Percentiles rank a stretch among this genome's conserved stretches.
These are phyloP conservation scores for Pseudoips prasinana DNA, from an alignment of 2,888 invertebrate genomes.

Conservation along the genomic window DNA sequence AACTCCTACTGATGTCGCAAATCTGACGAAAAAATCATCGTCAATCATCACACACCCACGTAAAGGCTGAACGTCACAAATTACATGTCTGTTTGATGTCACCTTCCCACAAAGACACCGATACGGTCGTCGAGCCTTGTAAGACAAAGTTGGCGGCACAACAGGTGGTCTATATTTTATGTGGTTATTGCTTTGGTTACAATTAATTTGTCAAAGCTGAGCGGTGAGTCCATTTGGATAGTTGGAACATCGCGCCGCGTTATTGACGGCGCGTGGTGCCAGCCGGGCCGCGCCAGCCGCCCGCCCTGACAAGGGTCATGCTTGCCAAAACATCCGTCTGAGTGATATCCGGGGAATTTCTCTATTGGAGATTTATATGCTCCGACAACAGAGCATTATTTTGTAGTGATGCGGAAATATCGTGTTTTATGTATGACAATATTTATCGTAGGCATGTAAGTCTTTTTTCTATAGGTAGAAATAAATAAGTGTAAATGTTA, in stretches of 20 bases:
- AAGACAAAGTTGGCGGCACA: slow-evolving; percentile 35
- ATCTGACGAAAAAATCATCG: too few relatives aligned
- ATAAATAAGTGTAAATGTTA: too few relatives aligned
- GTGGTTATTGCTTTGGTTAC: slow-evolving; percentile 54
- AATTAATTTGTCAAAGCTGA: slow-evolving; percentile 61
- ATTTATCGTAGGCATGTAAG: slow-evolving; percentile 4
- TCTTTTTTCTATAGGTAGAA: too few relatives aligned
- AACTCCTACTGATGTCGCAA: too few relatives aligned
- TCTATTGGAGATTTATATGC: slow-evolving; percentile 47
- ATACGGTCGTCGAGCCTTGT: slow-evolving; percentile 20
- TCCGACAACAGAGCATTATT: slow-evolving; percentile 31
- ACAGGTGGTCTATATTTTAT: slow-evolving; percentile 69
- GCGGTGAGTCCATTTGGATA: slow-evolving; percentile 37
- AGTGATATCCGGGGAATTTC: slow-evolving; percentile 48
- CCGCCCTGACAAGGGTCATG: slow-evolving; percentile 52
- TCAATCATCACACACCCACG: too few relatives aligned
- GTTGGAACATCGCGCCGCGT: slow-evolving; percentile 31
- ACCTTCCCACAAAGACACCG: slow-evolving; percentile 18
- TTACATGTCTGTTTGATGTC: too few relatives aligned
- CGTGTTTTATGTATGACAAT: slow-evolving; percentile 10
- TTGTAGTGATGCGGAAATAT: slow-evolving; percentile 18
- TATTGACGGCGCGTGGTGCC: slow-evolving; percentile 18
- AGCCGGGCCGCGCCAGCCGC: slow-evolving; percentile 11
- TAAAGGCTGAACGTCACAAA: too few relatives aligned
- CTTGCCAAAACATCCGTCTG: slow-evolving; percentile 55